A percentile compares a stretch with the other conserved stretches of the same genome.
Evolutionary conservation across 2,113 vertebrate genomes (phyloP).

Genomic region (Diadophis punctatus): DNA sequence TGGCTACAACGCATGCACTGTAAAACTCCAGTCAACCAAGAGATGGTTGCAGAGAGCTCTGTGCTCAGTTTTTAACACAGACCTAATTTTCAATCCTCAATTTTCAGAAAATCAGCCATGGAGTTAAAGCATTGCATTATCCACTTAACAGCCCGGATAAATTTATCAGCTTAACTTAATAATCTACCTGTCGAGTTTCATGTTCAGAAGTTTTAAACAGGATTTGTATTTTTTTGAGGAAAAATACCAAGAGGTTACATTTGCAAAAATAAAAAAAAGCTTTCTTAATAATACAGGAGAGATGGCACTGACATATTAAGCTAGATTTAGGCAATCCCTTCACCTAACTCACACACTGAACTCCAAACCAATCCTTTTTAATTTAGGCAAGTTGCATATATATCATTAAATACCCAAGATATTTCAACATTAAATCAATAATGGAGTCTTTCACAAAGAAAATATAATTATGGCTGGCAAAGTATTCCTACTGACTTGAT

Average conservation of each 20-base stretch:
- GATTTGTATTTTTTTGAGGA: slow-evolving; percentile 20
- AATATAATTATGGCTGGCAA: neutral
- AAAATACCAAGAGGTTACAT: neutral
- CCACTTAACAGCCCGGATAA: slow-evolving; percentile 16
- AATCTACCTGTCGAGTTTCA: slow-evolving; percentile 5
- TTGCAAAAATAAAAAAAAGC: neutral
- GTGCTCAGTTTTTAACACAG: neutral
- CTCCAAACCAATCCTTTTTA: neutral
- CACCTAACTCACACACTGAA: neutral
- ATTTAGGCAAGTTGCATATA: neutral
- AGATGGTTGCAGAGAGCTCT: neutral
- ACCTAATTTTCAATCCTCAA: neutral
- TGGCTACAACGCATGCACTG: neutral
- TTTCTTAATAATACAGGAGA: neutral
- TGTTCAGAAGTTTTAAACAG: slow-evolving; percentile 1
- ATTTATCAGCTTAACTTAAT: neutral
- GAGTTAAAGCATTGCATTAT: slow-evolving; percentile 29
- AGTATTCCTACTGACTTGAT: slow-evolving; percentile 2
- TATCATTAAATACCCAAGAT: neutral
- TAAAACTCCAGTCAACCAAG: neutral
- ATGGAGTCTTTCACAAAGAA: neutral
- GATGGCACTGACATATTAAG: neutral
- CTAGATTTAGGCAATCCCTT: neutral
- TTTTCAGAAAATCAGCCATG: slow-evolving; percentile 20
- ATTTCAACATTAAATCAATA: slow-evolving; percentile 23